Evolutionary conservation across 1,140 invertebrate genomes (phyloP).

Genomic region (Himalopsyche phryganea): DNA sequence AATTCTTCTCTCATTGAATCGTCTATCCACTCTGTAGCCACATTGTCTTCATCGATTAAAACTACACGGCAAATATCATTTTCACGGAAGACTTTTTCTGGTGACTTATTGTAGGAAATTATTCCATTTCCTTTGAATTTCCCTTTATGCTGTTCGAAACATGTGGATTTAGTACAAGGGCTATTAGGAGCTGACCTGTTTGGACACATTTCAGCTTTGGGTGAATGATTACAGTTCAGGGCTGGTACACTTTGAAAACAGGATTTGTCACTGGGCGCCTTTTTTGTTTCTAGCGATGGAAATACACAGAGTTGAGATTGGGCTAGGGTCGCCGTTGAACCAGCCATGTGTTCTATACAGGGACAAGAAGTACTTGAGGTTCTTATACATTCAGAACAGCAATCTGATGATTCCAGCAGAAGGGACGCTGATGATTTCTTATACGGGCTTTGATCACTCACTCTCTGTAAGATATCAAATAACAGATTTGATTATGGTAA

Average conservation of each 20-base stretch:
- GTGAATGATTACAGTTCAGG: slow-evolving; percentile 32
- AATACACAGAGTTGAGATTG: slow-evolving; percentile 40
- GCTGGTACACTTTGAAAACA: slow-evolving; percentile 40
- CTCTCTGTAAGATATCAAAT: slow-evolving; percentile 43
- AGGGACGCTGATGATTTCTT: slow-evolving; percentile 41
- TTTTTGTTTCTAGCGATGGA: slow-evolving; percentile 34
- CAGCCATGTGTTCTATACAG: slow-evolving; percentile 56
- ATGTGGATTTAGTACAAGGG: slow-evolving; percentile 35
- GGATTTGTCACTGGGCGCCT: slow-evolving; percentile 14
- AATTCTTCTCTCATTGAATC: slow-evolving; percentile 28
- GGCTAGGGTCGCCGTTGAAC: slow-evolving; percentile 38
- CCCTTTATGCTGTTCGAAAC: slow-evolving; percentile 10
- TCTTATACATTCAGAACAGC: slow-evolving; percentile 46
- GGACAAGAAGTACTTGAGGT: slow-evolving; percentile 59
- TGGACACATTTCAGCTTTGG: slow-evolving; percentile 27
- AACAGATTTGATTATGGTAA: not conserved
- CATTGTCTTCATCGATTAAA: slow-evolving; percentile 30
- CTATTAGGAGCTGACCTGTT: slow-evolving; percentile 51
- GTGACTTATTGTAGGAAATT: not conserved
- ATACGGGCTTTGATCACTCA: slow-evolving; percentile 51
- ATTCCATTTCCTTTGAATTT: slow-evolving; percentile 10
- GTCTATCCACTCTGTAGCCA: slow-evolving; percentile 27
- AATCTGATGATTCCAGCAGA: slow-evolving; percentile 37
- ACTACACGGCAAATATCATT: slow-evolving; percentile 21
- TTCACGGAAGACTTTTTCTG: slow-evolving; percentile 1